Conservation (phyloP, 1,140 invertebrate species). For the Lineus longissimus region DNA sequence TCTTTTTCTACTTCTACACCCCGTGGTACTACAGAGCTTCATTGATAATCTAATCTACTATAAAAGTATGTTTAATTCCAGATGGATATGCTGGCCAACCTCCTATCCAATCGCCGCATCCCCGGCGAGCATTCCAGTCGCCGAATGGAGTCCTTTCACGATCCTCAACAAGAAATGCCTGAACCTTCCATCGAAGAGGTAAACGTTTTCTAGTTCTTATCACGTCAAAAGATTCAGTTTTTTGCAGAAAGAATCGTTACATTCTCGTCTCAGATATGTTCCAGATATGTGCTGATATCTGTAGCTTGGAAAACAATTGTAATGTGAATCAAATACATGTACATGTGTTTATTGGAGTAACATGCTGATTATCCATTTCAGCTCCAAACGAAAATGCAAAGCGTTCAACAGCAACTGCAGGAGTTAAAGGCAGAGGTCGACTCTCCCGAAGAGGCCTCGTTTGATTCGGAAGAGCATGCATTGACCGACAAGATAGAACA, state of each 20-base stretch:
- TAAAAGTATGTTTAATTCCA: not conserved
- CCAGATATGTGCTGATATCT: too few relatives aligned
- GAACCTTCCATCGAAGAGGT: not conserved
- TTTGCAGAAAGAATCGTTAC: too few relatives aligned
- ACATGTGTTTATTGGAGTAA: too few relatives aligned
- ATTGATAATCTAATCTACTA: too few relatives aligned
- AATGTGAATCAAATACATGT: too few relatives aligned
- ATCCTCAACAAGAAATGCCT: not conserved
- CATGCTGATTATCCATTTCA: too few relatives aligned
- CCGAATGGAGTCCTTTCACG: not conserved
- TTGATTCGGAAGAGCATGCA: not conserved
- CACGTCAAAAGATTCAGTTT: too few relatives aligned
- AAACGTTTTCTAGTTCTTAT: not conserved
- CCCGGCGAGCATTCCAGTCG: not conserved
- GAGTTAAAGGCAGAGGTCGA: not conserved
- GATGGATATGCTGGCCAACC: not conserved
- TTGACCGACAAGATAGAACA: not conserved
- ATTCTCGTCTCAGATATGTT: too few relatives aligned
- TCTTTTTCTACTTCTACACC: too few relatives aligned
- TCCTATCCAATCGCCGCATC: not conserved
- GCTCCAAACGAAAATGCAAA: not conserved
- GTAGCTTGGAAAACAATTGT: too few relatives aligned
- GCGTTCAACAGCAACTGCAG: slow-evolving; percentile 2
- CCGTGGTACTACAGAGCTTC: too few relatives aligned
- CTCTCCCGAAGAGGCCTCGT: not conserved